Base-by-base conservation (phyloP, 2,797 vertebrate genomes). In the Erpetoichthys calabaricus region DNA sequence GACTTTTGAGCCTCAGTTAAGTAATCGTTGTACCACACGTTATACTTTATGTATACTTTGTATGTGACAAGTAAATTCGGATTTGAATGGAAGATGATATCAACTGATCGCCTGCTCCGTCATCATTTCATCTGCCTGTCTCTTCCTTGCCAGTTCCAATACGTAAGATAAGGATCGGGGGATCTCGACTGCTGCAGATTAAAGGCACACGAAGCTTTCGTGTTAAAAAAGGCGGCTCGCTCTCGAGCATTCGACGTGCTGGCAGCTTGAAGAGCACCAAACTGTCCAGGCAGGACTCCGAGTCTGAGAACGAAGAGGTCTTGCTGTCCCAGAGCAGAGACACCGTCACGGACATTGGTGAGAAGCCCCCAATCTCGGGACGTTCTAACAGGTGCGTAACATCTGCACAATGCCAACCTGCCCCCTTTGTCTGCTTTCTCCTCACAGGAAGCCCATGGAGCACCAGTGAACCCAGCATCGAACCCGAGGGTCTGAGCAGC, bases 201-300 rank as follows among this genome's bases (percentile, higher is more conserved):
- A 98, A 99, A 89, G 95, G 95, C 61, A 94, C 95, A 42, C 86
- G 92, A 70, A 99, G 95, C 79, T 98, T 99, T 82, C 87, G 92
- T 45, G 86, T 98, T 62, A 99, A 99, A 84, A 98, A 97, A 75
- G 96, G 94, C 45, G 95, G 94, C 70, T 97, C 94, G 45, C 81
- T 99, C 77, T 98, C 95, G 10, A 98, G 94, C 65, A 93, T 99
- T 69, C 93, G 90, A 68, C 85, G 92, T 60, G 93, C 95, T 45
- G 93, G 96, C 67, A 99, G 95, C 82, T 88, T 99, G 76, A 99
- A 99, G 82, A 97, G 95, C 88, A 95, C 91, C 80, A 98, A 99
- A 82, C 76, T 97, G 79, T 91, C 94, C 70, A 85, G 95, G 67
- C 96, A 99, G 82, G 96, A 98, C 80, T 99, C 96, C 1, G 94